Percentiles rank a stretch among this genome's conserved stretches.
Evolutionary conservation across 2,888 invertebrate species (phyloP).

Genomic region (Chrysolina americana): DNA sequence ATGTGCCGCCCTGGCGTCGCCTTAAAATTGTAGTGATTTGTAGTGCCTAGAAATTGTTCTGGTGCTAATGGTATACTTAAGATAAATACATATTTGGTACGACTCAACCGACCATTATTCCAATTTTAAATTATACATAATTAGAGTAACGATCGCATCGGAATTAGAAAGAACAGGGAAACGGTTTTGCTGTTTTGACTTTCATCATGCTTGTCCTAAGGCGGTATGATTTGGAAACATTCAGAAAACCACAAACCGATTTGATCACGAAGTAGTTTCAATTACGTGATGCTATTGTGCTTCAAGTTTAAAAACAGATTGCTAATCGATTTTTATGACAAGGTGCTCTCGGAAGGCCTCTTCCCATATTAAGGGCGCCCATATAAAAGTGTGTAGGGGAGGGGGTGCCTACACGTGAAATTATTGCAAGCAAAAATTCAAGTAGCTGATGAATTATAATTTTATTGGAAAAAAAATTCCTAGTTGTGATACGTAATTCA

Average conservation of each 20-base stretch:
- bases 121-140: conserved; percentile 66
- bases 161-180: conserved; percentile 37
- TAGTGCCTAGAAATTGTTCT: conserved; percentile 61
- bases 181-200: conserved; percentile 41
- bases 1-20: conserved; percentile 65
- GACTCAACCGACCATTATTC: conserved; percentile 63
- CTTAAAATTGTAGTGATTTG: conserved; percentile 68
- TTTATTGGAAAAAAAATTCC: too few species aligned
- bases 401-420: too few species aligned
- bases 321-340: too few species aligned
- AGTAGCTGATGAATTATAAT: too few species aligned
- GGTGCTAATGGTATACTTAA: conserved; percentile 68
- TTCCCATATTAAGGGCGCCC: too few species aligned
- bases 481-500: too few species aligned
- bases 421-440: too few species aligned
- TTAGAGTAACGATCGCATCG: conserved; percentile 63
- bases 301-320: too few species aligned
- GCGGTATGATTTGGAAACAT: conserved; percentile 31
- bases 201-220: conserved; percentile 34
- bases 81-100: conserved; percentile 65
- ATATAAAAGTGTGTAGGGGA: too few species aligned
- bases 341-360: too few species aligned
- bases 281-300: too few species aligned
- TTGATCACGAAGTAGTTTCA: neutral
- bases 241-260: conserved; percentile 11